Evolutionary conservation across 2,888 invertebrate genomes (phyloP).

Genomic region (Euproctis similis): DNA sequence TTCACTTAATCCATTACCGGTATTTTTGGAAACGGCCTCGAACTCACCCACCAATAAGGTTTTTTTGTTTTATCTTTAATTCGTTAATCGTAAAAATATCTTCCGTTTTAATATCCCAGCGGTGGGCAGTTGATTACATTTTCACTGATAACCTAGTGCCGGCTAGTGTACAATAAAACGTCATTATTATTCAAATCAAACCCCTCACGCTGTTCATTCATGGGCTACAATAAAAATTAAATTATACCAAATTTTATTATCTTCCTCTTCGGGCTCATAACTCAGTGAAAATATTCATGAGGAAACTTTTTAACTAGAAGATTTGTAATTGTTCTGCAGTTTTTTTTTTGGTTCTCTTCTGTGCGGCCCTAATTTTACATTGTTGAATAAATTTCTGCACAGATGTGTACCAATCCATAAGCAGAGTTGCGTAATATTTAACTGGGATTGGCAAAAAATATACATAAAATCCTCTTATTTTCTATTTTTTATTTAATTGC

Average conservation of each 20-base stretch:
- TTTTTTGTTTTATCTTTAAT: too few relatives aligned
- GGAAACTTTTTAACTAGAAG: conserved; percentile 50
- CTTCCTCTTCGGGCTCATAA: conserved; percentile 53
- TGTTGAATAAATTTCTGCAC: conserved; percentile 23
- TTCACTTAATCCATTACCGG: conserved; percentile 56
- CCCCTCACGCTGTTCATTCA: conserved; percentile 49
- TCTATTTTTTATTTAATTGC: too few relatives aligned
- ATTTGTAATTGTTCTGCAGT: conserved; percentile 40
- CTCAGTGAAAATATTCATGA: conserved; percentile 60
- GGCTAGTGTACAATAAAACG: conserved; percentile 30
- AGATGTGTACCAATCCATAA: conserved; percentile 18
- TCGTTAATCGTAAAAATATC: too few relatives aligned
- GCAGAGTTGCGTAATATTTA: too few relatives aligned
- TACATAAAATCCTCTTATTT: too few relatives aligned
- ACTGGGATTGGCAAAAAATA: too few relatives aligned
- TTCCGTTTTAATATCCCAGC: neutral
- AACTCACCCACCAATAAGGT: conserved; percentile 4
- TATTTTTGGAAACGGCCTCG: conserved; percentile 26
- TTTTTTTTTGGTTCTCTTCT: too few relatives aligned
- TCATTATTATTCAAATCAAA: conserved; percentile 54
- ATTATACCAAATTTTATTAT: conserved; percentile 60
- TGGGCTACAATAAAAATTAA: conserved; percentile 57
- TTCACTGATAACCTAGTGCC: conserved; percentile 15
- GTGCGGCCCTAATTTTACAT: conserved; percentile 21
- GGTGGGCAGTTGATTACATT: conserved; percentile 4